Percentiles rank a stretch among this genome's conserved stretches.
Conservation (phyloP, 37 sponge, comb jelly and placozoan genomes). For the Mnemiopsis leidyi region DNA sequence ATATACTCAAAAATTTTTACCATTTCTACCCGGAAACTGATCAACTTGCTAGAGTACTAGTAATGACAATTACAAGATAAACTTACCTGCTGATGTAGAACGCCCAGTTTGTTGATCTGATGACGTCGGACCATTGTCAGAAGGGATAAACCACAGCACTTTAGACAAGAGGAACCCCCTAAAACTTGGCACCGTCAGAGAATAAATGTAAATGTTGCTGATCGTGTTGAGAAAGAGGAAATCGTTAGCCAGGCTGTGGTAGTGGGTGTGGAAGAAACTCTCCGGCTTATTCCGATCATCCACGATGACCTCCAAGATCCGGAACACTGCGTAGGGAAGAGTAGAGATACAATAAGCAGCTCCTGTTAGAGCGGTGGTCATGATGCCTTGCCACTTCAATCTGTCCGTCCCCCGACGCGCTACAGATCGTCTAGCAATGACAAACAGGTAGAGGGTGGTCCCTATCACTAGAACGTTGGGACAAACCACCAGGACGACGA, state of each 20-base stretch:
- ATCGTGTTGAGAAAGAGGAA: not conserved
- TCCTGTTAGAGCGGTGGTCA: not conserved
- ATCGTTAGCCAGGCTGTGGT: not conserved
- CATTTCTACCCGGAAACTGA: no score
- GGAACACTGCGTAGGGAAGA: not conserved
- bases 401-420: not conserved
- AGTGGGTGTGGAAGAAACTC: not conserved
- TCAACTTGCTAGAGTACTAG: no score
- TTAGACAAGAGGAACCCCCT: not conserved
- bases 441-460: not conserved
- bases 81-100: no score
- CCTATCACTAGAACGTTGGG: not conserved
- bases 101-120: no score
- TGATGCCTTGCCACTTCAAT: not conserved
- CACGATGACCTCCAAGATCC: not conserved
- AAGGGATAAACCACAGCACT: no score
- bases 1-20: no score
- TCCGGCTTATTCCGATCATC: not conserved
- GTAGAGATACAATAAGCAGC: not conserved
- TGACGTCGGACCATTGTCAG: no score
- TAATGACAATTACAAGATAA: no score
- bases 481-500: not conserved
- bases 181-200: not conserved
- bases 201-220: not conserved
- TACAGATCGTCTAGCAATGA: not conserved